Evolutionary conservation across 2,797 vertebrate species (phyloP), one percentile per base, ranked within the genome.

Genomic region (Xenops minutus): DNA sequence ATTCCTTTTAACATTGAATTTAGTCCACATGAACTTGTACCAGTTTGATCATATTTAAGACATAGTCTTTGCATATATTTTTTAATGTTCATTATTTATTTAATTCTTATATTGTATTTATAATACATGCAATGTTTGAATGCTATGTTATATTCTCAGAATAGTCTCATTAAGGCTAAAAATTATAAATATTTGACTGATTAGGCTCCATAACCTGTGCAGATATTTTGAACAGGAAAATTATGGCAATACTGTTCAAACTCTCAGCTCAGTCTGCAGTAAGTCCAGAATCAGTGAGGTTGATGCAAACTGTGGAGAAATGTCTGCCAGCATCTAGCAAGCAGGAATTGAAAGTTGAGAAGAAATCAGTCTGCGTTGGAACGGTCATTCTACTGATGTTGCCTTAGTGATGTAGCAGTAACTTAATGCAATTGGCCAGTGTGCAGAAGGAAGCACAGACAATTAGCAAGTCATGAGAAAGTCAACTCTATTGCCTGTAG

Each of bases 381-480:
- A 93, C 91, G 67, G 91, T 91, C 67, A 37, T 74, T 81, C 67
- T 92, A 3, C 80, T 92, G 92, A 62, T 76, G 92, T 93, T 96
- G 90, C 96, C 85, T 44, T 94, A 90, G 89, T 77, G 80, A 95
- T 93, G 67, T 44, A 83, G 87, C 14, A 4, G 83, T 93, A 93
- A 88, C 76, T 92, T 92, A 92, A 92, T 88, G 82, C 89, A 92
- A 5, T 64, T 80, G 89, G 59, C 76, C 44, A 26, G 12, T 7
- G n/a, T 2, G 2, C 41, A 69, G 59, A 64, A 69, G 43, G 64
- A 59, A 41, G 52, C 76, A 74, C 43, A 6, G 48, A 61, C 21
- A 62, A 62, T 91, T 85, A 83, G 87, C 90, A 82, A 86, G 78
- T 94, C 89, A 77, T 78, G 73, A 96, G 81, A 69, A 94, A 82